A percentile compares a stretch with the other conserved stretches of the same genome.
phyloP scores from a whole-genome alignment of 2,113 vertebrate species.

The Pseudopipra pipra region DNA sequence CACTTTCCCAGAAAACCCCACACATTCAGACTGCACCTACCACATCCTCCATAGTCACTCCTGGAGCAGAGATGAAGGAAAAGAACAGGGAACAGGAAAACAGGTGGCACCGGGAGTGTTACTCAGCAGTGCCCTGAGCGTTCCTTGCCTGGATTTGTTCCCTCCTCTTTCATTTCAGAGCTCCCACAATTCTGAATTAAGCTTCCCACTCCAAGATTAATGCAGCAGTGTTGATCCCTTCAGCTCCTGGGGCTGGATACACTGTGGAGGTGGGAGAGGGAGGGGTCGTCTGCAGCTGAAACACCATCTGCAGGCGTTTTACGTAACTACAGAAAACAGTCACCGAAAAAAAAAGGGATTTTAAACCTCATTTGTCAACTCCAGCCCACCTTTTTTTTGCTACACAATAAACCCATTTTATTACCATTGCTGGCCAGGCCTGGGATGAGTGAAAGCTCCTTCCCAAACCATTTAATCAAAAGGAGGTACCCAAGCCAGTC shows the following conservation, averaged over 20 bases:
- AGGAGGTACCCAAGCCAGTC: background rate
- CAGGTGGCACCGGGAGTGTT: too few species aligned
- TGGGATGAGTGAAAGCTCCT: background rate
- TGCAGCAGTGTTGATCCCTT: background rate
- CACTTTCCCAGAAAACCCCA: background rate
- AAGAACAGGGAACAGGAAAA: background rate
- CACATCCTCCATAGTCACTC: fast-evolving
- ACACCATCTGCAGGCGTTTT: fast-evolving
- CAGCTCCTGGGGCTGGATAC: background rate
- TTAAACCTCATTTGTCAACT: background rate
- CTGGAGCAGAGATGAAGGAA: background rate
- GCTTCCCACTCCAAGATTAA: background rate
- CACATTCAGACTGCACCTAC: fast-evolving
- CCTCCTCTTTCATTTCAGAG: background rate
- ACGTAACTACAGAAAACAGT: fast-evolving
- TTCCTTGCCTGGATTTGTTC: background rate
- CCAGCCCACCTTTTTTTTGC: background rate
- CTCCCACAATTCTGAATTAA: background rate
- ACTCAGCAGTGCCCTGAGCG: fast-evolving
- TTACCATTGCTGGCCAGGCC: background rate
- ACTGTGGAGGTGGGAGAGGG: background rate
- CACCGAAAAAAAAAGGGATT: background rate
- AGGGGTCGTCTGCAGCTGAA: background rate
- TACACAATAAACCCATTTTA: background rate
- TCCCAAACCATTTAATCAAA: background rate